phyloP scores from a whole-genome alignment of 2,797 vertebrate genomes.

The Rallus crepitans region DNA sequence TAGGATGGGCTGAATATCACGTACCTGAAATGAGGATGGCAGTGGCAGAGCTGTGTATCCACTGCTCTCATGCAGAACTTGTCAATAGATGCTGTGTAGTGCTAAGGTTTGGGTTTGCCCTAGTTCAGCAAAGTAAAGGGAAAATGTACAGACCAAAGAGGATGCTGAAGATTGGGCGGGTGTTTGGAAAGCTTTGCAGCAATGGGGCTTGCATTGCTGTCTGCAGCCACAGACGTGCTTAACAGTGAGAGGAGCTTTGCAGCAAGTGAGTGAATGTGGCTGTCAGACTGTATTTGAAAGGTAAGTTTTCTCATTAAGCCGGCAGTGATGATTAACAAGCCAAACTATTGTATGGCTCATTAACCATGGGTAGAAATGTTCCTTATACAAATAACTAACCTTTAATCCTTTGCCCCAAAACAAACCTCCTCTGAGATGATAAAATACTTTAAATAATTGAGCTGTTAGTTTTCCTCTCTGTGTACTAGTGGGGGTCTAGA shows the following conservation, averaged over 20 bases:
- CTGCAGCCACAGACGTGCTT: neutral
- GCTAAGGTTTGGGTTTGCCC: neutral
- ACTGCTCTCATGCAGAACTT: neutral
- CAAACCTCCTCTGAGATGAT: neutral
- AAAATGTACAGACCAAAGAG: neutral
- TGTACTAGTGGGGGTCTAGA: neutral
- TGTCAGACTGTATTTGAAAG: neutral
- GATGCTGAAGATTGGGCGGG: neutral
- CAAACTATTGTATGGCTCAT: neutral
- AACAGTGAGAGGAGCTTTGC: neutral
- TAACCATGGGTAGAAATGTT: neutral
- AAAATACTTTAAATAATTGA: neutral
- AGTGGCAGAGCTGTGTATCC: neutral
- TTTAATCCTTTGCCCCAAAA: neutral
- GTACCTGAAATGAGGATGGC: neutral
- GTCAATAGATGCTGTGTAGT: neutral
- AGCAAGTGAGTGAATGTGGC: neutral
- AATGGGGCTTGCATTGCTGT: neutral
- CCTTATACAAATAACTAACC: neutral
- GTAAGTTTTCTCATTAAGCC: neutral
- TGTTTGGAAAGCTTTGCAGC: neutral
- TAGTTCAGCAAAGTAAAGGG: neutral
- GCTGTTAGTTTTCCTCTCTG: neutral
- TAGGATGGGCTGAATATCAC: rapidly evolving
- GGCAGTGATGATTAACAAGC: neutral